Evolutionary conservation across 2,888 invertebrate species (phyloP), one percentile per base, ranked within the genome.

Genomic region (Nipponacmea schrenckii): DNA sequence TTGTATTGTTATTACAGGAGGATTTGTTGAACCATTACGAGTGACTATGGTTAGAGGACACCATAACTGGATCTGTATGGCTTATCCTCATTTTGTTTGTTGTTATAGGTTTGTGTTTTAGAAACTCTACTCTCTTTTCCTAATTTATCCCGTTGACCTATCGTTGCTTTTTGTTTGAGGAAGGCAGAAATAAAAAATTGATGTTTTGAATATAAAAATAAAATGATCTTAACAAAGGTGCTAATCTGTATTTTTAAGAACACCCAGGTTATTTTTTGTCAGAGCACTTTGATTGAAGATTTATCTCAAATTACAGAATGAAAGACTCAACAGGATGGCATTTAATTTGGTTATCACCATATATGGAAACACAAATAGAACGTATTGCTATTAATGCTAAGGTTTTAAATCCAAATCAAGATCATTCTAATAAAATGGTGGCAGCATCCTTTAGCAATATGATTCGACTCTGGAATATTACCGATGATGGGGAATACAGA

Each of bases 301-400:
- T n/a, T n/a, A n/a, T 39, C 39, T 39, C 8, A n/a, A n/a, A 5
- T 79, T 83, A 64, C 76, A 92, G 97, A 86, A 92, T 98, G 85
- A 97, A 97, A 89, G 98, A 98, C 89, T 96, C 96, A 0, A 95
- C 95, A 80, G 98, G 98, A 8, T 98, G 98, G 98, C 96, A 96
- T 86, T 93, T 95, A 83, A 94, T 95, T 14, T 98, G 97, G 90
- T 96, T 95, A 70, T 96, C 97, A 77, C 95, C 96, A 0, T 94
- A 95, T 77, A 94, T 97, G 85, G 96, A 96, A 82, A 92, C 93
- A 3, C 92, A 93, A 15, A 96, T 98, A 81, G 96, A 97, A 87
- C 92, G 97, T 72, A 94, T 98, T 81, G 97, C 98, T 0, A 93
- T 98, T 77, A 96, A 97, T 83, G 90, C 91, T 66, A 91, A 91